Evolutionary conservation across 1,140 invertebrate genomes (phyloP), one percentile per base, ranked within the genome.

Genomic region (Oncopeltus fasciatus): DNA sequence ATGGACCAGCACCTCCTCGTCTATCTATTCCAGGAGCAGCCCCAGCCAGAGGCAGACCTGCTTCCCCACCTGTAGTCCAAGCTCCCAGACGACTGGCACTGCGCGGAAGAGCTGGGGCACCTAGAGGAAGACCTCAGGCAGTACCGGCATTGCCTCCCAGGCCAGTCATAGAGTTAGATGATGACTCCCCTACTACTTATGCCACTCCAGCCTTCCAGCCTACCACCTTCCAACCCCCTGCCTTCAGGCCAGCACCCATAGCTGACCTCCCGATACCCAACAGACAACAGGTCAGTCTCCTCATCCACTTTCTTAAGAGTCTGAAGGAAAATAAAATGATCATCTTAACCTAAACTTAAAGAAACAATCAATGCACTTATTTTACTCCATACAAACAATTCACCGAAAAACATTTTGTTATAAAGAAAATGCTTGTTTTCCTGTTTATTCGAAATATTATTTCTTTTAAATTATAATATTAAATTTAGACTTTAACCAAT

Each of bases 211-310:
- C 56, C 24, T 31, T 28, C 16, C 26, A 31, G 27, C 29, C 56
- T 8, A 28, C 56, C 4, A 31, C 29, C 27, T 33, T 33, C 20
- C 63, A 53, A 16, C 63, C 51, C 20, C 63, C 63, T 4, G 31
- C 59, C 0, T 59, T 44, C 24, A 58, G 57, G n/a, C 38, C 63
- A 2, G 27, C 59, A 2, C 28, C 59, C 11, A 57, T 44, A 16
- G 59, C 60, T 9, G 49, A 64, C 53, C 38, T 61, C 24, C 33
- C 60, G 8, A 24, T 58, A 2, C 59, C 63, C 16, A 26, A 38
- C 8, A 64, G 59, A 21, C 59, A 61, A 26, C 63, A 60, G 59
- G 63, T 61, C 51, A 28, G 21, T 1, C 29, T 26, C 12, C 24
- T n/a, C n/a, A n/a, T n/a, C n/a, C n/a, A n/a, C n/a, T n/a, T n/a